Conservation (phyloP, 2,797 vertebrate genomes). For the Graptemys geographica region DNA sequence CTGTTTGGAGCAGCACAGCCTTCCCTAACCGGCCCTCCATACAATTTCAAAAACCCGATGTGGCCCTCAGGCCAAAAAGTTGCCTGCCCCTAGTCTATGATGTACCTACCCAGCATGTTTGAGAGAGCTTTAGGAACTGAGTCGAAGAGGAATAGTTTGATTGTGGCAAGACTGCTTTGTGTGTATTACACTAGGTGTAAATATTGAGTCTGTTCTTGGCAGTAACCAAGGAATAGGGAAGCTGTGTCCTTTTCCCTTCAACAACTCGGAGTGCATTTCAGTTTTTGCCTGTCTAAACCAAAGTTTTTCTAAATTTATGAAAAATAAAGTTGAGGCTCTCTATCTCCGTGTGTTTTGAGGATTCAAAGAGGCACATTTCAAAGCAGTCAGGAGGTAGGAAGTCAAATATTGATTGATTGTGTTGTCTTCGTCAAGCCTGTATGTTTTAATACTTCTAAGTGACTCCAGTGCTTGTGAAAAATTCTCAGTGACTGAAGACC, state of each 20-base stretch:
- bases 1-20: no score
- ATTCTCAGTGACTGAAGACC: not conserved
- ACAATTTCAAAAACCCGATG: no score
- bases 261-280: not conserved
- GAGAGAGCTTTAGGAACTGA: not conserved
- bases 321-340: not conserved
- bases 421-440: not conserved
- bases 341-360: not conserved
- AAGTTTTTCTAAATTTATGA: not conserved
- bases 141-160: rapidly evolving
- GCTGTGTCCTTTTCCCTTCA: not conserved
- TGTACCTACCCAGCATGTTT: not conserved
- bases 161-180: not conserved
- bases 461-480: not conserved
- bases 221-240: not conserved
- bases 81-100: no score
- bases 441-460: not conserved
- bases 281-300: not conserved
- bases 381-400: not conserved
- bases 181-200: not conserved
- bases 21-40: no score
- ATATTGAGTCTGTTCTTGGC: not conserved
- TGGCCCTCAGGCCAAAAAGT: no score
- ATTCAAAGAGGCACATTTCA: not conserved
- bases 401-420: not conserved